Evolutionary conservation across 1,140 invertebrate species (phyloP).

Genomic region (Steinernema khuongi): DNA sequence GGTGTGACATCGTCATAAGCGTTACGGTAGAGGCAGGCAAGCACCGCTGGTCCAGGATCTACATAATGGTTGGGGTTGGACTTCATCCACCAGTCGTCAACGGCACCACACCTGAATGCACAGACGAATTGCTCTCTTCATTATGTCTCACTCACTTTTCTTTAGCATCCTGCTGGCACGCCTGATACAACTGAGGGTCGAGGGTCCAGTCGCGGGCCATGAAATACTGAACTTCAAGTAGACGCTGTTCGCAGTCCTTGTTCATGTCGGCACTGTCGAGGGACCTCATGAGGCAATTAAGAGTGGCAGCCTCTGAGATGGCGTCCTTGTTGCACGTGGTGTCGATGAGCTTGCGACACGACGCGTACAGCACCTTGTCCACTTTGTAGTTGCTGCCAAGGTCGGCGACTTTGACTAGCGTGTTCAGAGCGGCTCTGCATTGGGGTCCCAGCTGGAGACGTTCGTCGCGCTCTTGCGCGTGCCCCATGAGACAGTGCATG

Average conservation of each 20-base stretch:
- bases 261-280: constrained; percentile 78
- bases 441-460: constrained; percentile 43
- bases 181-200: constrained; percentile 78
- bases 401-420: constrained; percentile 55
- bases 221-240: constrained; percentile 95
- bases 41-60: constrained; percentile 72
- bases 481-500: constrained; percentile 90
- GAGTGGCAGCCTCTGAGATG: constrained; percentile 59
- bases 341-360: constrained; percentile 52
- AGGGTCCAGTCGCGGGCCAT: constrained; percentile 79
- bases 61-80: constrained; percentile 64
- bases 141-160: constrained; percentile 18
- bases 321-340: constrained; percentile 52
- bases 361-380: constrained; percentile 55
- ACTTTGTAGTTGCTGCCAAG: constrained; percentile 57
- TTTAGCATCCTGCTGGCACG: constrained; percentile 77
- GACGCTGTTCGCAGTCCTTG: constrained; percentile 77
- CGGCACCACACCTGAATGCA: constrained; percentile 66
- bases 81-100: constrained; percentile 69
- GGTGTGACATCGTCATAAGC: constrained; percentile 68
- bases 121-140: background rate
- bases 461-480: constrained; percentile 64
- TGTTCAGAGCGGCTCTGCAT: constrained; percentile 46
- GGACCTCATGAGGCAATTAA: constrained; percentile 87
- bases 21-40: constrained; percentile 84